phyloP scores from a whole-genome alignment of 2,888 invertebrate genomes.

The Tuberolachnus salignus region DNA sequence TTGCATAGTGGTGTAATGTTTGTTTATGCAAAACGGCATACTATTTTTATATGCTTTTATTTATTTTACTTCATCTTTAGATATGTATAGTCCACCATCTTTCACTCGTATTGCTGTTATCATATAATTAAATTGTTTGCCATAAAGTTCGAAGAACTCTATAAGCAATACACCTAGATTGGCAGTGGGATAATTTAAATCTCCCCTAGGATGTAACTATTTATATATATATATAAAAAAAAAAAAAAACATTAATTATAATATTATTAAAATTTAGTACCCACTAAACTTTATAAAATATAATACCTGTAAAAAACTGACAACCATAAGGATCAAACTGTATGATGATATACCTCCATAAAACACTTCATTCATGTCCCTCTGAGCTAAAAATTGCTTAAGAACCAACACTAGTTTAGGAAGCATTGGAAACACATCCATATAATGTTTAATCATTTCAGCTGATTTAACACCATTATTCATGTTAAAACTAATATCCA shows the following conservation, averaged over 20 bases:
- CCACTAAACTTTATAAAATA: slow-evolving; percentile 2
- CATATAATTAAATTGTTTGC: slow-evolving; percentile 93
- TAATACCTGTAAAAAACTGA: slow-evolving; percentile 86
- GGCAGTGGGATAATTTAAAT: slow-evolving; percentile 68
- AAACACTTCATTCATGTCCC: slow-evolving; percentile 99
- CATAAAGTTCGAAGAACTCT: slow-evolving; percentile 97
- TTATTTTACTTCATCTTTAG: slow-evolving; percentile 84
- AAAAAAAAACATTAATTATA: slow-evolving; percentile 26
- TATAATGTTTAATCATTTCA: slow-evolving; percentile 90
- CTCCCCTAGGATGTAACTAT: slow-evolving; percentile 85
- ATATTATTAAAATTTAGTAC: not conserved
- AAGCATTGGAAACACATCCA: slow-evolving; percentile 85
- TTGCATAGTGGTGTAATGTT: not conserved
- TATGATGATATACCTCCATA: slow-evolving; percentile 99
- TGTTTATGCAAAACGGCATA: not conserved
- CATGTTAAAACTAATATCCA: slow-evolving; percentile 99
- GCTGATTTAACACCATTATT: slow-evolving; percentile 96
- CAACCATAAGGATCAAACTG: slow-evolving; percentile 96
- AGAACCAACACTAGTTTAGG: slow-evolving; percentile 94
- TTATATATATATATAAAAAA: slow-evolving; percentile 59
- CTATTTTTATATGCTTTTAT: no score
- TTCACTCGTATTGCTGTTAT: slow-evolving; percentile 92
- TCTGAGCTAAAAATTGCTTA: slow-evolving; percentile 96
- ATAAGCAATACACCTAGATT: slow-evolving; percentile 94
- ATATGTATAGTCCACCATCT: slow-evolving; percentile 90